Evolutionary conservation across 1,140 invertebrate genomes (phyloP).

Genomic region (Ceratoteleas bidentatus): DNA sequence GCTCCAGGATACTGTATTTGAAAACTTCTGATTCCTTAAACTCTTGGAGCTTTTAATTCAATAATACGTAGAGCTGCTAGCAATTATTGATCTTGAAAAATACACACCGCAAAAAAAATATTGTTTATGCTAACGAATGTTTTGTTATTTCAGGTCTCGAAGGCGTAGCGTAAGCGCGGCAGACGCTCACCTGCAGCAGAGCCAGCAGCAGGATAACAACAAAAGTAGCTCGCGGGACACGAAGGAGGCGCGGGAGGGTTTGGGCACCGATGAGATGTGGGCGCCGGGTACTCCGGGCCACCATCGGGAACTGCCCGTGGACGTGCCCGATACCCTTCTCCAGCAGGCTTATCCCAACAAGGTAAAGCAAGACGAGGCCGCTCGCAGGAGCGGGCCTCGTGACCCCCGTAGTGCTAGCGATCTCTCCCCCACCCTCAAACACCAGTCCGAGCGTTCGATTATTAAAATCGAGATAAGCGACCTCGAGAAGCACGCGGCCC

Average conservation of each 20-base stretch:
- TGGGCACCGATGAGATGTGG: slow-evolving; percentile 80
- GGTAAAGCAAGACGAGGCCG: slow-evolving; percentile 83
- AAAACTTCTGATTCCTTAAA: no score
- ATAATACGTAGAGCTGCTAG: no score
- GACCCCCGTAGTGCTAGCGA: slow-evolving; percentile 77
- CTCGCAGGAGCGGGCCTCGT: slow-evolving; percentile 69
- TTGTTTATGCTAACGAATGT: slow-evolving; percentile 5
- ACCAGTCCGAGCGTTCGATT: slow-evolving; percentile 65
- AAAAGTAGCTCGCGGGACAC: slow-evolving; percentile 74
- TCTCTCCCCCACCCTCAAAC: slow-evolving; percentile 75
- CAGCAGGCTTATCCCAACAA: slow-evolving; percentile 93
- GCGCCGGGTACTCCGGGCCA: slow-evolving; percentile 84
- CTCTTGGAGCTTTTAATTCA: no score
- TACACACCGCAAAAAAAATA: no score
- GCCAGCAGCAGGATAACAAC: slow-evolving; percentile 77
- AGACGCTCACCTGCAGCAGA: slow-evolving; percentile 77
- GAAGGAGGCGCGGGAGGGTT: slow-evolving; percentile 74
- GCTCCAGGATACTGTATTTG: no score
- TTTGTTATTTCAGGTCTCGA: slow-evolving; percentile 74
- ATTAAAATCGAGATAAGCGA: slow-evolving; percentile 80
- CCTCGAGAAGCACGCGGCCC: slow-evolving; percentile 51
- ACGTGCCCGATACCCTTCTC: slow-evolving; percentile 98
- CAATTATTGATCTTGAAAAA: no score
- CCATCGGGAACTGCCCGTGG: slow-evolving; percentile 98
- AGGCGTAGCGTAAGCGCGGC: slow-evolving; percentile 76